Conservation (phyloP, 2,113 vertebrate genomes). For the Diphyllodes magnificus region DNA sequence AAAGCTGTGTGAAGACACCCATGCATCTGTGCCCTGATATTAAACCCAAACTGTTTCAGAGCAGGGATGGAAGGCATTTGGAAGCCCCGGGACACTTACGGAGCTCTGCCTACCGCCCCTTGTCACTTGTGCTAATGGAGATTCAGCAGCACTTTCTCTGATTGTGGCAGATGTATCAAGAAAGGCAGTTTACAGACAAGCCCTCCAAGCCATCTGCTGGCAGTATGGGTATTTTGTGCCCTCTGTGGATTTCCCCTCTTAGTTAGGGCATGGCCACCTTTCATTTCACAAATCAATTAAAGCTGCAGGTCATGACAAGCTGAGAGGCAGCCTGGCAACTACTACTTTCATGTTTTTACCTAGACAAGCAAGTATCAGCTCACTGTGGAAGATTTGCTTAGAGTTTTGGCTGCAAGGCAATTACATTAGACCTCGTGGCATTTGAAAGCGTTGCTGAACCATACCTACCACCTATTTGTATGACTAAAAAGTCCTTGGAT, state of each 20-base stretch:
- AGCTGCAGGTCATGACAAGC: neutral
- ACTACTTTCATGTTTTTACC: neutral
- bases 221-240: neutral
- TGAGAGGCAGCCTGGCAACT: neutral
- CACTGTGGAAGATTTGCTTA: neutral
- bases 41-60: neutral
- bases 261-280: neutral
- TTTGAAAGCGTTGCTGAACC: neutral
- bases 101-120: neutral
- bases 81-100: accelerated
- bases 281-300: neutral
- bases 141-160: neutral
- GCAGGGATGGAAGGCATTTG: neutral
- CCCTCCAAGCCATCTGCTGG: neutral
- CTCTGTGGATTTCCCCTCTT: neutral
- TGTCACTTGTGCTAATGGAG: neutral
- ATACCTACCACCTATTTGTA: neutral
- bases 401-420: neutral
- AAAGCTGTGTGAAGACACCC: neutral
- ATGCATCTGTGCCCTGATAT: accelerated
- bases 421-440: neutral
- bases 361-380: neutral
- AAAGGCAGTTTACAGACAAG: neutral
- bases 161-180: neutral
- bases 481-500: neutral